Evolutionary conservation across 2,888 invertebrate species (phyloP), one percentile per base, ranked within the genome.

Genomic region (Hipparchia sbordonii): DNA sequence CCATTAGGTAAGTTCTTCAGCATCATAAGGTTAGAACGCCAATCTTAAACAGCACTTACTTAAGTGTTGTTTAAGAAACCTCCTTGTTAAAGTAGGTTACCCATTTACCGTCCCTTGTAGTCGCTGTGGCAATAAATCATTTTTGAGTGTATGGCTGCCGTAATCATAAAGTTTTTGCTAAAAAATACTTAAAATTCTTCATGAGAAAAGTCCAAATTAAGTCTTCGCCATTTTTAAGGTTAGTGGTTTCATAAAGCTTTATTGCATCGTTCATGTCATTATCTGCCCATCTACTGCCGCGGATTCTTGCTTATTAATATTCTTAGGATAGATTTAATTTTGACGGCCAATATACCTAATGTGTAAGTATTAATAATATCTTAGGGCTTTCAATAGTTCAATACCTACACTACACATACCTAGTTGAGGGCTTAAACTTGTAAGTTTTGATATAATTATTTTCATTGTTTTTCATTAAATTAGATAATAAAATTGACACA

Each of bases 261-360:
- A 56, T n/a, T 56, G 54, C n/a, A 48, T 33, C 9, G 10, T 39
- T 46, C n/a, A 46, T 48, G 5, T n/a, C 48, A 13, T 13, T 13
- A 62, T 62, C 46, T 62, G 13, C 23, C 13, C 13, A 48, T 48
- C 62, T 62, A 62, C 62, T 62, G 62, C 62, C 61, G 62, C 12
- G 45, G n/a, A 56, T 23, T 10, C 12, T n/a, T 52, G 61, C 62
- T 63, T 59, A 67, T 51, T 46, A 60, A 23, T 62, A 62, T 9
- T 63, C 48, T 63, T 61, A 48, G 48, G 48, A 23, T 63, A 63
- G 4, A 23, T 23, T 23, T 51, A 48, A 51, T 63, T 63, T 51
- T 13, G 48, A 63, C 63, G 63, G 48, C 63, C 48, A 63, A 63
- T 63, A 10, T 63, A 63, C 48, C 48, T 63, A 63, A 63, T 63